These are phyloP conservation scores for Eudemis profundana DNA, from an alignment of 2,888 invertebrate genomes.

Conservation along the genomic window DNA sequence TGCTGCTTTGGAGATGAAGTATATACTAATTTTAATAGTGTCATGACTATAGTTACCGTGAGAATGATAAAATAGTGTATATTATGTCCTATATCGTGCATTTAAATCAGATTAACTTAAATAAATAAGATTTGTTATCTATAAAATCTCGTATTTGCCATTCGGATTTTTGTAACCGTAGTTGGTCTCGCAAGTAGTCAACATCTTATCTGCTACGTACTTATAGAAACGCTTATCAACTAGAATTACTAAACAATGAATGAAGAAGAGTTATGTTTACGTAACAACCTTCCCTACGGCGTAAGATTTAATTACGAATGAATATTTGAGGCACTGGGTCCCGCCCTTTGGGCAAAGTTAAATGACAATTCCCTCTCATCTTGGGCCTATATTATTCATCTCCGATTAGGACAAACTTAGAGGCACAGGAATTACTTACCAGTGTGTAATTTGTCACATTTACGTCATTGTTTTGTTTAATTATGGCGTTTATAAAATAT, in stretches of 20 bases:
- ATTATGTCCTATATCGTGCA: no score
- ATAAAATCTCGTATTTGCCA: no score
- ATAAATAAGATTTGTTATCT: no score
- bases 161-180: no score
- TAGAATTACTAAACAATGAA: constrained; percentile 5
- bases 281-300: constrained; percentile 45
- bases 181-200: no score
- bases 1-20: no score
- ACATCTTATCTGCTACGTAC: no score
- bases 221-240: constrained; percentile 8
- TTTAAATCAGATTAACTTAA: no score
- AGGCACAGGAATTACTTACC: constrained; percentile 17
- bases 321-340: constrained; percentile 45
- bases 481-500: constrained; percentile 18
- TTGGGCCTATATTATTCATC: constrained; percentile 26
- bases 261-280: constrained; percentile 44
- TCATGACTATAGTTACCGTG: no score
- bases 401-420: constrained; percentile 1
- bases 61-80: no score
- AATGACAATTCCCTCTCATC: constrained; percentile 13
- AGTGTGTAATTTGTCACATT: constrained; percentile 15
- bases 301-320: constrained; percentile 61
- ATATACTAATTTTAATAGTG: no score
- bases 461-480: constrained; percentile 32
- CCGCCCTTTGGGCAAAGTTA: constrained; percentile 32